Evolutionary conservation across 2,888 invertebrate genomes (phyloP).

Genomic region (Hemaris fuciformis): DNA sequence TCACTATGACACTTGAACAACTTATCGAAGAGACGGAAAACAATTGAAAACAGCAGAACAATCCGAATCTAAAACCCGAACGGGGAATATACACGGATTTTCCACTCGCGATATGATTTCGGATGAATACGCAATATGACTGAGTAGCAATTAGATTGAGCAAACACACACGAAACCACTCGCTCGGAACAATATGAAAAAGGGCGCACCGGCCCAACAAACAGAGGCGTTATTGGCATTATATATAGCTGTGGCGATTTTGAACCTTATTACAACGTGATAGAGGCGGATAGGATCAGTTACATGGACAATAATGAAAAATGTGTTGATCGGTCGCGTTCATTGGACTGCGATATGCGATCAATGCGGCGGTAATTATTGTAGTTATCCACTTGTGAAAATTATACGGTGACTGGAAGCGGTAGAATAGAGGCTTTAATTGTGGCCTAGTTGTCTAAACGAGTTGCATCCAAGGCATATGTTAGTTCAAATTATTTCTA

Average conservation of each 20-base stretch:
- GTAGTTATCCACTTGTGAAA: not conserved
- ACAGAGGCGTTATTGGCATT: slow-evolving; percentile 62
- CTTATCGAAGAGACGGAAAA: slow-evolving; percentile 3
- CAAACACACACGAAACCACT: slow-evolving; percentile 70
- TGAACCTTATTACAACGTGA: not conserved
- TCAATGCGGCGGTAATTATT: not conserved
- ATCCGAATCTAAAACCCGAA: slow-evolving; percentile 17
- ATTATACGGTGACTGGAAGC: not conserved
- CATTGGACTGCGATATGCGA: slow-evolving; percentile 23
- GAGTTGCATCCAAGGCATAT: not conserved
- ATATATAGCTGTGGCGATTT: slow-evolving; percentile 19
- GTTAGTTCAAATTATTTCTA: too few species aligned
- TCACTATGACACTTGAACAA: slow-evolving; percentile 3
- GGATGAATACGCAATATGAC: slow-evolving; percentile 65
- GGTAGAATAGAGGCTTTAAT: not conserved
- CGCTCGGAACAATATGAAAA: slow-evolving; percentile 73
- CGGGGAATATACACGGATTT: slow-evolving; percentile 39
- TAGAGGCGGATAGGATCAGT: not conserved
- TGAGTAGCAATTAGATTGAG: slow-evolving; percentile 78
- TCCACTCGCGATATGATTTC: slow-evolving; percentile 62
- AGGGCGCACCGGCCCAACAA: slow-evolving; percentile 60
- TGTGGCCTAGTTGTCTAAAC: too few species aligned
- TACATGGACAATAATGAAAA: not conserved
- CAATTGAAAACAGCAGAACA: slow-evolving; percentile 11
- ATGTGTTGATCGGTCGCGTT: slow-evolving; percentile 14